phyloP scores from a whole-genome alignment of 2,113 vertebrate species.

The Oxyruncus cristatus region DNA sequence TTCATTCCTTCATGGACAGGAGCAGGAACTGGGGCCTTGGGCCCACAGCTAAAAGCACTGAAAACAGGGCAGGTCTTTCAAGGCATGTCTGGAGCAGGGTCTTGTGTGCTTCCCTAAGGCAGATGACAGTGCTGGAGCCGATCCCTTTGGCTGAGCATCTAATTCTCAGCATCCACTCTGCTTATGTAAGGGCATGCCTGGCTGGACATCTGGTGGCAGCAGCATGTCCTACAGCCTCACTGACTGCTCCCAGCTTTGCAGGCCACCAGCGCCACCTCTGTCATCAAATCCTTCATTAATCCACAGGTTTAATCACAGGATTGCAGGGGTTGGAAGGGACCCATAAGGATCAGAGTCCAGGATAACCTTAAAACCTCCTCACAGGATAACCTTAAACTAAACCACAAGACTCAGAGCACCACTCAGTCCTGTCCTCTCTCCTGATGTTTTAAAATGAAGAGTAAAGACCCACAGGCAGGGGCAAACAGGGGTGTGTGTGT shows the following conservation, averaged over 20 bases:
- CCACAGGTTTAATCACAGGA: background rate
- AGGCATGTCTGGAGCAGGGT: background rate
- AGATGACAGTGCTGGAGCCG: background rate
- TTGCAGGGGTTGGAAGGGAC: background rate
- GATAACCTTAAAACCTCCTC: background rate
- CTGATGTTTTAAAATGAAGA: background rate
- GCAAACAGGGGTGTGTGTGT: background rate
- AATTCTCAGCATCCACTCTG: background rate
- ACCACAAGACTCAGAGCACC: background rate
- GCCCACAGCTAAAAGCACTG: background rate
- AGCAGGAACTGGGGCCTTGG: background rate
- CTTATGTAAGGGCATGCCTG: background rate
- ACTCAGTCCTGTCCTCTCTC: background rate
- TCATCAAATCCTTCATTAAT: background rate
- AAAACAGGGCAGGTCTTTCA: background rate
- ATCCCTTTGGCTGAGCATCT: background rate
- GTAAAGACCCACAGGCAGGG: background rate
- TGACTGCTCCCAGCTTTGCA: background rate
- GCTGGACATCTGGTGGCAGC: background rate
- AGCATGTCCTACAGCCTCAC: background rate
- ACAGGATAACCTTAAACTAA: background rate
- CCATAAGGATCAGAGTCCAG: background rate
- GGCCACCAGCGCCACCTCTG: conserved; percentile 12
- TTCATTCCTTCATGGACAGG: background rate
- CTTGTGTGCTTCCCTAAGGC: background rate